Percentiles rank a stretch among this genome's conserved stretches.
Conservation (phyloP, 64 coral and sea anemone genomes). For the Montipora sp. region DNA sequence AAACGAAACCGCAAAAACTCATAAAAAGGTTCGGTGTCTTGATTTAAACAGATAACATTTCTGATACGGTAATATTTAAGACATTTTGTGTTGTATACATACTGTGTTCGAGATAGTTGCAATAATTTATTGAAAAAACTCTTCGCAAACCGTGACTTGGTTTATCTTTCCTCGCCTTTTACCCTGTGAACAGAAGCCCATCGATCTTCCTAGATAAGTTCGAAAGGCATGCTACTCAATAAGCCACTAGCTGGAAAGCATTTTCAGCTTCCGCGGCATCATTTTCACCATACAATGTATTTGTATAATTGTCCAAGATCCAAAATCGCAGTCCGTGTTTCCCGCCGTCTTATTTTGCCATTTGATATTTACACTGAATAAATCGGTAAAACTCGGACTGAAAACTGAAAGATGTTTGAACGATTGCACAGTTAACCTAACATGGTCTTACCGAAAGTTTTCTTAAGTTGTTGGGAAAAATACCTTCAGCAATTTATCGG, state of each 20-base stretch:
- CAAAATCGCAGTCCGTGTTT: too few species aligned
- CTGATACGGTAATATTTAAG: conserved; percentile 34
- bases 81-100: conserved; percentile 1
- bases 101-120: conserved; percentile 15
- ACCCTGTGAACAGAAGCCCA: too few species aligned
- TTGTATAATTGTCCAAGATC: neutral
- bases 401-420: too few species aligned
- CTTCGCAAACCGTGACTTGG: conserved; percentile 10
- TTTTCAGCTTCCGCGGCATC: neutral
- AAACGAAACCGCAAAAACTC: conserved; percentile 49
- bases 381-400: too few species aligned
- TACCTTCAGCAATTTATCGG: neutral
- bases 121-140: conserved; percentile 12
- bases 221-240: too few species aligned
- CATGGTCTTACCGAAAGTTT: neutral
- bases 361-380: too few species aligned
- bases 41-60: conserved; percentile 46
- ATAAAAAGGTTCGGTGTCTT: conserved; percentile 53
- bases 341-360: too few species aligned
- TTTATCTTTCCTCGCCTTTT: neutral
- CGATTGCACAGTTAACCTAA: neutral
- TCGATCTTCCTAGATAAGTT: too few species aligned
- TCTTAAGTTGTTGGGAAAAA: neutral
- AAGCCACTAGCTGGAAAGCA: neutral
- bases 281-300: neutral